Evolutionary conservation across 1,140 invertebrate genomes (phyloP).

Genomic region (Kradibia gibbosae): DNA sequence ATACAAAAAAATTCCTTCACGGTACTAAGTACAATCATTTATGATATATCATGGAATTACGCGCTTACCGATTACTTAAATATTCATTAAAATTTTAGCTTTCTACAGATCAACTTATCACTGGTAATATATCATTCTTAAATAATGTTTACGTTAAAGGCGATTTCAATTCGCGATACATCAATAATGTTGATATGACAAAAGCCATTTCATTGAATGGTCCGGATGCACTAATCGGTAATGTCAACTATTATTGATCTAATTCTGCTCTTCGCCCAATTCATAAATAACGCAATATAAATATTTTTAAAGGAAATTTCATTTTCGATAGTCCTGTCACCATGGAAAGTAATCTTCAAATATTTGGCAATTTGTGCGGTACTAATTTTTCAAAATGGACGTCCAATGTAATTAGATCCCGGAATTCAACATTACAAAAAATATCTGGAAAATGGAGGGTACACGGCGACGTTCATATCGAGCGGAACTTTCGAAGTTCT

Average conservation of each 20-base stretch:
- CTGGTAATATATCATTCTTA: constrained; percentile 56
- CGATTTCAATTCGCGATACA: constrained; percentile 54
- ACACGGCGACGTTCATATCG: constrained; percentile 60
- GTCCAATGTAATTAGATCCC: constrained; percentile 54
- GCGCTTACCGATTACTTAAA: neutral
- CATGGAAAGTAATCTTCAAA: constrained; percentile 57
- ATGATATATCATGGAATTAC: neutral
- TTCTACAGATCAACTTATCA: constrained; percentile 57
- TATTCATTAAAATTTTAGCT: constrained; percentile 49
- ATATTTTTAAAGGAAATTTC: constrained; percentile 57
- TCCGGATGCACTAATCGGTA: constrained; percentile 52
- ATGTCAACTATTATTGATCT: constrained; percentile 6
- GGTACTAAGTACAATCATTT: constrained; percentile 51
- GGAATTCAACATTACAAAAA: constrained; percentile 53
- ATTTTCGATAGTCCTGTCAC: constrained; percentile 61
- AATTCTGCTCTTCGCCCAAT: no score
- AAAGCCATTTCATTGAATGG: constrained; percentile 53
- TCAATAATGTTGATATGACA: constrained; percentile 57
- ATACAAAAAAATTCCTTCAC: constrained; percentile 61
- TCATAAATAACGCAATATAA: neutral
- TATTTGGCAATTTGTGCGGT: constrained; percentile 59
- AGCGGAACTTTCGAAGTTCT: constrained; percentile 57
- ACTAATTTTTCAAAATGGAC: constrained; percentile 62
- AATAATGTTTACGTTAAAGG: constrained; percentile 51
- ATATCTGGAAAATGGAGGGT: constrained; percentile 64